Percentiles rank a stretch among this genome's conserved stretches.
Conservation (phyloP, 2,888 invertebrate species). For the Frankliniella intonsa region DNA sequence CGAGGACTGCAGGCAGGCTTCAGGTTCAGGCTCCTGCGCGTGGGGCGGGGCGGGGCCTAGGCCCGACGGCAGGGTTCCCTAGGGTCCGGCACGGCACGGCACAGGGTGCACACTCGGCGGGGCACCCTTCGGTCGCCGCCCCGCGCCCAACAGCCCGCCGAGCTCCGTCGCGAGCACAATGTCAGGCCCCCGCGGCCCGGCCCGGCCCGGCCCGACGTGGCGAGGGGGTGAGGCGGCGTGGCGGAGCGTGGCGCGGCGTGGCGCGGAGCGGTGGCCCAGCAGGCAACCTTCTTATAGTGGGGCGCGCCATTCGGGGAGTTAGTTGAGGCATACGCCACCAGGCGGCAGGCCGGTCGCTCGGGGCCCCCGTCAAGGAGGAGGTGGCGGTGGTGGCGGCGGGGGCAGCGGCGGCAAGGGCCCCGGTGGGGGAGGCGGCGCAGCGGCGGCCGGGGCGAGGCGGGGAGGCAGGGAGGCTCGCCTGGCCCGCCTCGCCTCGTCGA, state of each 20-base stretch:
- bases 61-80: too few species aligned
- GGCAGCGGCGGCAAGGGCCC: neutral
- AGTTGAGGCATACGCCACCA: neutral
- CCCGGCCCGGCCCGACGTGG: neutral
- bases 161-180: neutral
- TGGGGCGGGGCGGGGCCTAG: too few species aligned
- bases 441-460: neutral
- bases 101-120: neutral
- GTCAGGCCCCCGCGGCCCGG: neutral
- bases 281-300: neutral
- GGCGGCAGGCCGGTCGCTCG: conserved; percentile 3
- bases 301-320: neutral
- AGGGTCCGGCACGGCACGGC: too few species aligned
- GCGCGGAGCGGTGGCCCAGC: neutral
- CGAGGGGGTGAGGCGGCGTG: neutral
- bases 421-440: neutral
- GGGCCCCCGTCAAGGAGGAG: neutral
- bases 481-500: neutral
- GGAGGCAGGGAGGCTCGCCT: neutral
- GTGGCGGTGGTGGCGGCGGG: too few species aligned
- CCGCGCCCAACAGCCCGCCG: neutral
- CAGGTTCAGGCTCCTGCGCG: too few species aligned
- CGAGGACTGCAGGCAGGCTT: too few species aligned
- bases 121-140: neutral
- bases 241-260: neutral